A percentile compares a stretch with the other conserved stretches of the same genome.
Conservation (phyloP, 2,797 vertebrate genomes). For the Protosalanx chinensis region DNA sequence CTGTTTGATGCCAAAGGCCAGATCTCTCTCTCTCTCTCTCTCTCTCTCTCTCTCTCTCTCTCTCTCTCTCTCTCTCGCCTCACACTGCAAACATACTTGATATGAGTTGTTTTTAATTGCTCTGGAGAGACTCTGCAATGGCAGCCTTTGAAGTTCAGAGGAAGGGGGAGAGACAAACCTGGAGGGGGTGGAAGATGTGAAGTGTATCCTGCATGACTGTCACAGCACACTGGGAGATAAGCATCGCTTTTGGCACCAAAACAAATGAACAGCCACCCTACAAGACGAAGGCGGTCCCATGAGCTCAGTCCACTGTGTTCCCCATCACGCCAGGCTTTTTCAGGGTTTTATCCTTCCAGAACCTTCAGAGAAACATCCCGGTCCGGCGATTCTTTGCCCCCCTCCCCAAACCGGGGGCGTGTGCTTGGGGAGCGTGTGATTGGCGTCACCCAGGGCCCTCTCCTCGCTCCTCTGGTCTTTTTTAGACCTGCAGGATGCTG, state of each 20-base stretch:
- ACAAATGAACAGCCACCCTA: constrained; percentile 42
- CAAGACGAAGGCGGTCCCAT: constrained; percentile 20
- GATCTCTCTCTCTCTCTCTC: neutral
- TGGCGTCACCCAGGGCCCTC: neutral
- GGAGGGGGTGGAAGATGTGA: constrained; percentile 1
- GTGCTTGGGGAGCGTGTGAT: constrained; percentile 27
- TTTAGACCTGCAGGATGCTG: constrained; percentile 61
- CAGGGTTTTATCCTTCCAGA: constrained; percentile 23
- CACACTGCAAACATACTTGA: constrained; percentile 9
- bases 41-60: no score
- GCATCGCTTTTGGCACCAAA: constrained; percentile 42
- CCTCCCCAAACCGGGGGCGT: constrained; percentile 10
- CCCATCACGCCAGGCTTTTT: constrained; percentile 25
- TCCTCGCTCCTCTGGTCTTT: constrained; percentile 52
- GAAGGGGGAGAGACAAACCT: constrained; percentile 25
- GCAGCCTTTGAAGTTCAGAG: constrained; percentile 29
- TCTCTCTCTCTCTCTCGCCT: neutral
- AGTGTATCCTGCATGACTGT: constrained; percentile 26
- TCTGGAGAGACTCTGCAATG: constrained; percentile 22
- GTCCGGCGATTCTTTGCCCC: constrained; percentile 36
- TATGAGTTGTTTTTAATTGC: constrained; percentile 24
- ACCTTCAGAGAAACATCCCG: constrained; percentile 30
- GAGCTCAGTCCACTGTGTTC: constrained; percentile 35
- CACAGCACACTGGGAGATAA: constrained; percentile 27
- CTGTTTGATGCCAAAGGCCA: neutral